phyloP scores from a whole-genome alignment of 2,888 invertebrate species.

The Apoda limacodes region DNA sequence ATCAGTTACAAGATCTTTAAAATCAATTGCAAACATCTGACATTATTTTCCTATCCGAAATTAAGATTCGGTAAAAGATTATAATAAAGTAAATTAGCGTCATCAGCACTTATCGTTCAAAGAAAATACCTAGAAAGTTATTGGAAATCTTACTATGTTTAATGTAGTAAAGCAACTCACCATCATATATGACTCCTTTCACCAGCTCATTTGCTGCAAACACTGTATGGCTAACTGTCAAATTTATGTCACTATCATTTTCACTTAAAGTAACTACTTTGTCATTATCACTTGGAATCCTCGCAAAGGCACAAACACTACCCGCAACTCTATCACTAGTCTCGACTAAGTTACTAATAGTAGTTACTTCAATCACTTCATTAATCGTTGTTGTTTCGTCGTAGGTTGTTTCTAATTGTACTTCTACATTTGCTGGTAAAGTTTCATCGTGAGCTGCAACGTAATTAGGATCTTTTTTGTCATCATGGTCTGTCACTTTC shows the following conservation, averaged over 20 bases:
- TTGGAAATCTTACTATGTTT: background rate
- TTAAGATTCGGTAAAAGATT: no score
- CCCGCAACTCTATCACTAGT: slow-evolving; percentile 31
- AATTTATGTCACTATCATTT: slow-evolving; percentile 54
- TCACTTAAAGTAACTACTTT: slow-evolving; percentile 50
- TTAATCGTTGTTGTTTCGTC: slow-evolving; percentile 37
- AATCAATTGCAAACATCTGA: no score
- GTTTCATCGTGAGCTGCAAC: slow-evolving; percentile 16
- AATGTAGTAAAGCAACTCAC: slow-evolving; percentile 50
- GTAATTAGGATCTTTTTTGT: slow-evolving; percentile 18
- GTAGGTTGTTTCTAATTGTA: slow-evolving; percentile 28
- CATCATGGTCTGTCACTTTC: slow-evolving; percentile 23
- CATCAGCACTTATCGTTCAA: no score
- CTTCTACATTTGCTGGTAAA: slow-evolving; percentile 20
- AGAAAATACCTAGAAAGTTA: no score
- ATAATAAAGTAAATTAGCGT: no score
- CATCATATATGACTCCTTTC: slow-evolving; percentile 66
- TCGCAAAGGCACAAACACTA: slow-evolving; percentile 55
- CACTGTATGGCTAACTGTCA: slow-evolving; percentile 61
- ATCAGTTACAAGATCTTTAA: no score
- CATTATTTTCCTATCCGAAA: no score
- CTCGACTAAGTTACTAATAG: slow-evolving; percentile 28
- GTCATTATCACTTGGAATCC: slow-evolving; percentile 52
- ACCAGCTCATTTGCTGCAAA: slow-evolving; percentile 64
- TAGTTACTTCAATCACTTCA: slow-evolving; percentile 28